A percentile compares a stretch with the other conserved stretches of the same genome.
phyloP scores from a whole-genome alignment of 2,113 vertebrate species.

The Thunnus maccoyii region DNA sequence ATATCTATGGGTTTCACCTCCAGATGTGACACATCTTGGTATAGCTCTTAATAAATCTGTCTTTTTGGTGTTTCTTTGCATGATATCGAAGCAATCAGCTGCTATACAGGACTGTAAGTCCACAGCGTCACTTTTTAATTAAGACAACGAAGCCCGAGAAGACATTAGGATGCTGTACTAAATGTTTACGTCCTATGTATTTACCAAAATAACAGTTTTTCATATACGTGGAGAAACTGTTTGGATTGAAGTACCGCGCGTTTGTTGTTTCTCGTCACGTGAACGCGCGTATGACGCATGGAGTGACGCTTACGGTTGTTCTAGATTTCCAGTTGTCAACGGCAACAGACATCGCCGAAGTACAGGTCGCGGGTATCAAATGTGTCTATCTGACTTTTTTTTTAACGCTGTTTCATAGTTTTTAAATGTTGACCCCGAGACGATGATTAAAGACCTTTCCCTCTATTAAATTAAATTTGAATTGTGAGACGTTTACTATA shows the following conservation, averaged over 20 bases:
- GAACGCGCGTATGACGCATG: slow-evolving; percentile 2
- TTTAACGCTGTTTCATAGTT: neutral
- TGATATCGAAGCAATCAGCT: neutral
- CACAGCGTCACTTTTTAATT: neutral
- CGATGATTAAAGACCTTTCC: rapidly evolving
- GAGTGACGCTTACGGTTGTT: neutral
- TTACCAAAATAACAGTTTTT: neutral
- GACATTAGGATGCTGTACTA: too few relatives aligned
- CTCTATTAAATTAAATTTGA: neutral
- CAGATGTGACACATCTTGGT: neutral
- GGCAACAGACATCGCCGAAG: slow-evolving; percentile 16
- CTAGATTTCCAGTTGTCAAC: slow-evolving; percentile 18
- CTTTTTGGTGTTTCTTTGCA: slow-evolving; percentile 49
- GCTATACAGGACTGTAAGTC: neutral
- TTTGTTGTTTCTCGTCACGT: slow-evolving; percentile 70
- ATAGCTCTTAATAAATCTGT: neutral
- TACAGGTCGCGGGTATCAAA: neutral
- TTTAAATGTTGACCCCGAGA: neutral
- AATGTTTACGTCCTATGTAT: neutral
- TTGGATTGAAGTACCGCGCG: slow-evolving; percentile 38
- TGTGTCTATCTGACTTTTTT: neutral
- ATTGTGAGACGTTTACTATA: neutral
- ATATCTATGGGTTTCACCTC: neutral
- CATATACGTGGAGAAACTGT: rapidly evolving
- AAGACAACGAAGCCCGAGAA: neutral